Evolutionary conservation across 1,140 invertebrate species (phyloP), one percentile per base, ranked within the genome.

Genomic region (Musca domestica): DNA sequence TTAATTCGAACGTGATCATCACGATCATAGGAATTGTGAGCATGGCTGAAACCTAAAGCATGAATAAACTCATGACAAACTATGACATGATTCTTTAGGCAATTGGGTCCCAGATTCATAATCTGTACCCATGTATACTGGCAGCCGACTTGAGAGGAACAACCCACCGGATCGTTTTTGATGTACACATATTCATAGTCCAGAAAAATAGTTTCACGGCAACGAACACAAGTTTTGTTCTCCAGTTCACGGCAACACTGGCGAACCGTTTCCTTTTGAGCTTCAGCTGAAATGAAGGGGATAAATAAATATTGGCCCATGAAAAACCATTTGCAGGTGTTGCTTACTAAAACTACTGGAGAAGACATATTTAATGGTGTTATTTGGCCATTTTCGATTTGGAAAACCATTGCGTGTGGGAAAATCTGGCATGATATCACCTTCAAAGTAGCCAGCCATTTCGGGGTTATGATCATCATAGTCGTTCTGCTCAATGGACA

Each of bases 21-120:
- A n/a, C 89, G 76, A 76, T 90, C 86, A 10, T 82, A 76, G 14
- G 87, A 75, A 71, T 85, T 86, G 70, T 90, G 88, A 71, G 89
- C 87, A 70, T 90, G 85, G 70, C 78, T 84, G 67, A 88, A 87
- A 0, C 88, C 87, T 10, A 87, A 73, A 0, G 86, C 83, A 67
- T 91, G 90, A 23, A 90, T 78, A 5, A 91, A 76, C 76, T 91
- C 90, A 69, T 91, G 90, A 3, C 89, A 83, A 14, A 90, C 83
- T 0, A 85, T 85, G 1, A 80, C 76, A 9, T 83, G 77, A 41
- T 41, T 41, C 2, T 41, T 10, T 2, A 41, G 12, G 10, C 34
- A 41, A 10, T 5, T 41, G n/a, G 81, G 79, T 19, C 82, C 78
- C 3, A 87, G 71, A 74, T 87, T 87, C 14, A 86, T 67, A 10